Evolutionary conservation across 2,888 invertebrate species (phyloP), one percentile per base, ranked within the genome.

Genomic region (Acronicta alni): DNA sequence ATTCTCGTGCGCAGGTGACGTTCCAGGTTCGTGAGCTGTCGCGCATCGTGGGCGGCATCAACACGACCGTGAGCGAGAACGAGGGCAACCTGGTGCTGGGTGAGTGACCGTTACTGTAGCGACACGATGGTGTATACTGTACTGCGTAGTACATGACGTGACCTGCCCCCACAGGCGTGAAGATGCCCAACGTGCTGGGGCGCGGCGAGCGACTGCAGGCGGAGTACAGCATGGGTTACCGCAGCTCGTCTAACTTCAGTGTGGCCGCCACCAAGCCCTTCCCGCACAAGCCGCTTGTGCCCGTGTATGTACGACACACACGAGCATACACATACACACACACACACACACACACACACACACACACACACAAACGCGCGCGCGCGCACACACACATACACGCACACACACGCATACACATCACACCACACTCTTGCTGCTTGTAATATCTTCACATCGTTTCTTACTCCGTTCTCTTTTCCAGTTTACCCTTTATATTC

Each of bases 51-150:
- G 99, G 98, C 16, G 97, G 97, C 0, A 95, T 98, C 37, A 97
- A 97, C 81, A 98, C 98, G 0, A 96, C 97, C 72, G 96, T 99
- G 62, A 98, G 98, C 20, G 98, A 98, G 84, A 98, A 99, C 86
- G 98, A 99, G 85, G 99, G 98, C 1, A 97, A 97, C 18, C 86
- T 99, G 30, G 96, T 97, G 18, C 89, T 97, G 12, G 96, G 94
- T 93, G 55, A 81, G 89, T 75, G 10, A 26, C 23, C 6, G 1
- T 7, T 8, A 9, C n/a, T 1, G 1, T 20, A 10, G 17, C 9
- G 9, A 39, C 39, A 4, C 39, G 15, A 15, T 37, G 41, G 32
- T 14, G 32, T 32, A 32, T 14, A 12, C 32, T 32, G 32, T 12
- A 14, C 32, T 32, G 32, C 30, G 30, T 23, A 23, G 23, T 23